Base-by-base conservation (phyloP, 1,140 invertebrate species). In the Cardiocondyla obscurior region DNA sequence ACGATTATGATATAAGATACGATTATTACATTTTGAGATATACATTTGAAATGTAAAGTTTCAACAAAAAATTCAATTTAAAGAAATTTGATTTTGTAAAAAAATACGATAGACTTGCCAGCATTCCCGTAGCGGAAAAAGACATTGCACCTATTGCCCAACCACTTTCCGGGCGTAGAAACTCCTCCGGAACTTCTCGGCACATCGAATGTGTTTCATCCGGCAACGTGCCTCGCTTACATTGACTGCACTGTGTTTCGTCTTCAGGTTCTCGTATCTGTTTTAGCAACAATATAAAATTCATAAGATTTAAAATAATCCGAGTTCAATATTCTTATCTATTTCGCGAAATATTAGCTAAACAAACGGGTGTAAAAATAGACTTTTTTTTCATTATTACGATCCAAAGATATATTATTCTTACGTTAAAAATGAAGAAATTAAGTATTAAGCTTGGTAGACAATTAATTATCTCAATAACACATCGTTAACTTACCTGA, bases 81-180 rank as follows among this genome's bases (percentile, higher is more conserved):
- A 16, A 22, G 8, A 53, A 30, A n/a, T 53, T n/a, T 49, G 44
- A 10, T 14, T 6, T 42, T 8, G 5, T n/a, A 30, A 39, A 60
- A n/a, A 12, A 22, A 33, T 76, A 19, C 0, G 51, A 58, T 7
- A 28, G 2, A 46, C 97, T 97, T 76, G 98, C 95, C 64, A 98
- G 91, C 77, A 98, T 97, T 30, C 98, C 98, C 8, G 96, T 95
- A 5, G 96, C 95, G 53, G 96, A 96, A 89, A 97, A 96, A 14
- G 96, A 95, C 97, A 97, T 98, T 1, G 98, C 98, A 0, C 97
- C 97, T 67, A 99, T 98, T 0, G 98, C 98, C 96, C 97, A 98
- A 33, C 97, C 96, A 89, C 97, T 96, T 87, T 96, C 96, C 3
- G 96, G 96, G 33, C 96, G 94, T 58, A 99, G 95, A 91, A 98